Percentiles rank a stretch among this genome's conserved stretches.
Evolutionary conservation across 2,797 vertebrate species (phyloP).

Genomic region (Scyliorhinus canicula): DNA sequence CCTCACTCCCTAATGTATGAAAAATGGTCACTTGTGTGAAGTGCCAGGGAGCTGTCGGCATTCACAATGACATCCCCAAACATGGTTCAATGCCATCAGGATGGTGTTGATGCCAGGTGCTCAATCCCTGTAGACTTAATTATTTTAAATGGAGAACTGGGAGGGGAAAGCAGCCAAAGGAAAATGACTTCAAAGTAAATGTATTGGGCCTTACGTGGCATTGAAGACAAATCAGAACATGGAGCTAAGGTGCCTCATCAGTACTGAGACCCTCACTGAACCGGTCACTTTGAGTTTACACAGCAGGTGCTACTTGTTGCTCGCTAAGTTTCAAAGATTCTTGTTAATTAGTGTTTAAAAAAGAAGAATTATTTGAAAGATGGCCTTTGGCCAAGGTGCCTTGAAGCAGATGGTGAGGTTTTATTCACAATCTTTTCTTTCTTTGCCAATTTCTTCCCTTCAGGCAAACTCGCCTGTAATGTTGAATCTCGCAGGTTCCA

Average conservation of each 20-base stretch:
- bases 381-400: slow-evolving; percentile 27
- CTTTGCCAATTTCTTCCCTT: slow-evolving; percentile 33
- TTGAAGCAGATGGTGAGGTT: slow-evolving; percentile 18
- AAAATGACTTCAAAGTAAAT: slow-evolving; percentile 11
- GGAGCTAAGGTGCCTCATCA: neutral
- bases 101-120: neutral
- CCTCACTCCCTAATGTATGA: neutral
- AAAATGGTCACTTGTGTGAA: neutral
- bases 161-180: neutral
- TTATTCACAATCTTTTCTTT: slow-evolving; percentile 32
- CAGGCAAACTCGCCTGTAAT: neutral
- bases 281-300: neutral
- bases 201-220: neutral
- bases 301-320: slow-evolving; percentile 19
- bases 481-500: slow-evolving; percentile 6
- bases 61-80: neutral
- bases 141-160: neutral
- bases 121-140: neutral
- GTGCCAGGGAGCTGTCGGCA: neutral
- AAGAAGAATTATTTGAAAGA: slow-evolving; percentile 18
- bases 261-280: neutral
- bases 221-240: neutral
- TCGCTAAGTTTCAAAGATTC: slow-evolving; percentile 17
- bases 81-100: neutral
- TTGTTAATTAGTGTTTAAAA: slow-evolving; percentile 20